These are phyloP conservation scores for Mesoligia furuncula DNA, from an alignment of 2,888 invertebrate genomes.

Conservation along the genomic window DNA sequence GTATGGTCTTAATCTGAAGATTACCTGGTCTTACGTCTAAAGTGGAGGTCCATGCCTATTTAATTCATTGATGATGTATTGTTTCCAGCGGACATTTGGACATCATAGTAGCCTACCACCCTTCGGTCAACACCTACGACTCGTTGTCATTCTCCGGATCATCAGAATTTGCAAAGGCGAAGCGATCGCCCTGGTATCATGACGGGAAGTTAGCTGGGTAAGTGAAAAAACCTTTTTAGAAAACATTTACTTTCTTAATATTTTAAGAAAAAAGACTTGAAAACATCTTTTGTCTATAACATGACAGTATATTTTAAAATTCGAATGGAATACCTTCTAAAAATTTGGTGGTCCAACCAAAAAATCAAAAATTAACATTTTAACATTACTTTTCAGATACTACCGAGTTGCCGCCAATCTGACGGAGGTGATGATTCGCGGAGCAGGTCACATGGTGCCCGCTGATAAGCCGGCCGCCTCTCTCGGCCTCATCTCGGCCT, in stretches of 20 bases:
- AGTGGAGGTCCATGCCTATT: neutral
- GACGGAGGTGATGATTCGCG: conserved; percentile 91
- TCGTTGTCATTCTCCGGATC: conserved; percentile 83
- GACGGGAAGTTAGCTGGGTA: conserved; percentile 89
- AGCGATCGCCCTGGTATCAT: conserved; percentile 85
- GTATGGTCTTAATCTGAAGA: neutral
- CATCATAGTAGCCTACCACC: conserved; percentile 92
- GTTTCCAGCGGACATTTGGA: conserved; percentile 90
- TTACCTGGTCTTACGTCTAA: neutral
- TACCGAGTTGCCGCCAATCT: conserved; percentile 90
- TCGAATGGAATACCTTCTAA: neutral
- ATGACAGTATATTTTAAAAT: too few relatives aligned
- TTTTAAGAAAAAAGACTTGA: neutral
- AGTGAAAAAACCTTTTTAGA: conserved; percentile 46
- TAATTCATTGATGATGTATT: neutral
- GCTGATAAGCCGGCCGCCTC: conserved; percentile 91
- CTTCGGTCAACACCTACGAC: conserved; percentile 90
- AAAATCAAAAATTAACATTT: neutral
- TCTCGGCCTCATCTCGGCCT: conserved; percentile 91
- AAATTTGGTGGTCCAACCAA: neutral
- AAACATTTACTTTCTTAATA: neutral
- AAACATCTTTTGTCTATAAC: too few relatives aligned
- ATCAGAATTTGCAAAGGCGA: conserved; percentile 84
- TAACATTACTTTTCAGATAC: conserved; percentile 81
- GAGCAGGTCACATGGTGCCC: conserved; percentile 93